Percentiles rank a stretch among this genome's conserved stretches.
Evolutionary conservation across 2,113 vertebrate genomes (phyloP).

Genomic region (Microcebus ravelobensis): DNA sequence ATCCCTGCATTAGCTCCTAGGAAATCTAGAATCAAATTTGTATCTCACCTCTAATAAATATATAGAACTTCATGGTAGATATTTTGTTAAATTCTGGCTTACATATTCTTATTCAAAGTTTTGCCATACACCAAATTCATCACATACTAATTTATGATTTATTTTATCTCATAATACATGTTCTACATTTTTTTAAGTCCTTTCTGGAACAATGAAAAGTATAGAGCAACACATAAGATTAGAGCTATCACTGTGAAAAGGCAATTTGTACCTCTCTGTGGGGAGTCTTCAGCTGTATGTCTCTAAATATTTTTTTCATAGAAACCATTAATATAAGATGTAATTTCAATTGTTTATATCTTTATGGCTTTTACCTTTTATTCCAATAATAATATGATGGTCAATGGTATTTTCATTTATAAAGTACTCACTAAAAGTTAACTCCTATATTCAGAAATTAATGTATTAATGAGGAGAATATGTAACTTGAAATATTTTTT

Average conservation of each 20-base stretch:
- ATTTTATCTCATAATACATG: neutral
- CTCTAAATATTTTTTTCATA: neutral
- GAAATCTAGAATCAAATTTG: neutral
- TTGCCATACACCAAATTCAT: neutral
- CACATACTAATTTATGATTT: neutral
- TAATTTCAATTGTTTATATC: neutral
- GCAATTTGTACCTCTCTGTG: neutral
- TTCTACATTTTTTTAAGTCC: neutral
- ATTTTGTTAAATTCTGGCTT: constrained; percentile 1
- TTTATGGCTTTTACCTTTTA: neutral
- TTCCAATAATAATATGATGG: neutral
- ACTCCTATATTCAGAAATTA: neutral
- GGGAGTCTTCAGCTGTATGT: neutral
- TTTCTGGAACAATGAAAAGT: constrained; percentile 11
- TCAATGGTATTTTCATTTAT: neutral
- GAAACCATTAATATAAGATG: neutral
- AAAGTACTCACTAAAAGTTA: neutral
- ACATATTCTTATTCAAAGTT: constrained; percentile 1
- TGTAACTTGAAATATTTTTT: neutral
- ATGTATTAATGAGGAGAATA: neutral
- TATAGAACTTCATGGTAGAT: neutral
- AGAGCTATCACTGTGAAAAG: neutral
- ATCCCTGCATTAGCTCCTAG: neutral
- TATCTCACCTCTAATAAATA: neutral
- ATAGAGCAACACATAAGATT: neutral